Base-by-base conservation (phyloP, 1,140 invertebrate species). In the Eumeta japonica region DNA sequence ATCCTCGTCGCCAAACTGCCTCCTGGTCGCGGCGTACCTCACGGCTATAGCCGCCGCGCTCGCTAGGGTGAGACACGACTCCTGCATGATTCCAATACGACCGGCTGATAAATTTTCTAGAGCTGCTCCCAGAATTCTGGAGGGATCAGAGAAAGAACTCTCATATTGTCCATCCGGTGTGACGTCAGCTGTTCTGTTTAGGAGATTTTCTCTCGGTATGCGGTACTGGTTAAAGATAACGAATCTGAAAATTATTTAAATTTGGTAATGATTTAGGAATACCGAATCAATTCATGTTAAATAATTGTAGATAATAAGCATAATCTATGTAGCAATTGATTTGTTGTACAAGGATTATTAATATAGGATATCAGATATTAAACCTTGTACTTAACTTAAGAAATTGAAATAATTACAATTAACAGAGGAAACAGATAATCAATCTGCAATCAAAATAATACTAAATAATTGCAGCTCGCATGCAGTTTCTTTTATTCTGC, bases 141-240 rank as follows among this genome's bases (percentile, higher is more conserved):
- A 85, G 3, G 86, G 83, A 50, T 92, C 86, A 39, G 87, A 86
- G 42, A 87, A 82, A 1, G 82, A 81, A 28, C 86, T 83, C 9
- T 89, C 77, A 64, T 96, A 98, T 52, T 82, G 75, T 4, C 94
- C 94, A 27, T 90, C 84, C 13, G 83, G 76, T 1, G 86, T 89
- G 3, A 98, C 89, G 74, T 96, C 89, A 5, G 90, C 89, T 9
- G 85, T 90, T 60, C 85, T 85, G 67, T 96, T 95, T 10, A 97
- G 76, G 7, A 97, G 74, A 71, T 84, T 84, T 58, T 85, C 83
- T 19, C 86, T 80, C 10, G 92, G 88, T 55, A 97, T 87, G 44
- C 81, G 73, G 66, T 92, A 93, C 48, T 94, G 83, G 41, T 91
- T 81, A 59, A 97, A 95, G 56, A 90, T 82, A 29, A 94, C 65